Evolutionary conservation across 2,797 vertebrate species (phyloP), one percentile per base, ranked within the genome.

Genomic region (Myiotriccus ornatus): DNA sequence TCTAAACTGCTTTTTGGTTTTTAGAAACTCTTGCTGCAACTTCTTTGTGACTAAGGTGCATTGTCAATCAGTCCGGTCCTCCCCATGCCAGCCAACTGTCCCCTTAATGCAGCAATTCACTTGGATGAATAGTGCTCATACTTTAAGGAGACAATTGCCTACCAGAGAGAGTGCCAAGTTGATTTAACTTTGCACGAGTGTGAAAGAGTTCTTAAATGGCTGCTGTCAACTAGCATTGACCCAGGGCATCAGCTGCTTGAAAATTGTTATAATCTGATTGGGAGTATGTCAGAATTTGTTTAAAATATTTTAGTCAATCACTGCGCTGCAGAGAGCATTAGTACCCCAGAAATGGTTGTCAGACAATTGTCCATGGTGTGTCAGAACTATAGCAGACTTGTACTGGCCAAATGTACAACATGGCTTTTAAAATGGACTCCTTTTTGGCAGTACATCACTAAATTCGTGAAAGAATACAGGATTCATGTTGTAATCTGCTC

Each of bases 21-120:
- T 93, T 39, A 93, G 74, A 95, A 97, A 96, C 77, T 90, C 94
- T 96, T 94, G 81, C 81, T 95, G 55, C 89, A 95, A 80, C 74
- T 96, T 96, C 92, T 96, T 96, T 96, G 96, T 96, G 92, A 92
- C 83, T 95, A 44, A 93, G 86, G 65, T 11, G 0, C 76, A 84
- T 93, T 96, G 96, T 97, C 94, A 89, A 4, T 96, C 76, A 82
- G 69, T 67, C 78, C 32, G 4, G 4, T 84, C 67, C 59, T 92
- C 78, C 84, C 92, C 74, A 94, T 93, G 90, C 92, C 93, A 94
- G 93, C 94, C 94, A 96, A 95, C 94, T 89, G 95, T 87, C 79
- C 95, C 91, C 79, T 97, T 96, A 96, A 94, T 95, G 94, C 93
- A 96, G 92, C 87, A 81, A 96, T 97, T 97, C 96, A 96, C 73